Percentiles rank a stretch among this genome's conserved stretches.
Conservation (phyloP, 2,113 vertebrate species). For the Struthidea cinerea region DNA sequence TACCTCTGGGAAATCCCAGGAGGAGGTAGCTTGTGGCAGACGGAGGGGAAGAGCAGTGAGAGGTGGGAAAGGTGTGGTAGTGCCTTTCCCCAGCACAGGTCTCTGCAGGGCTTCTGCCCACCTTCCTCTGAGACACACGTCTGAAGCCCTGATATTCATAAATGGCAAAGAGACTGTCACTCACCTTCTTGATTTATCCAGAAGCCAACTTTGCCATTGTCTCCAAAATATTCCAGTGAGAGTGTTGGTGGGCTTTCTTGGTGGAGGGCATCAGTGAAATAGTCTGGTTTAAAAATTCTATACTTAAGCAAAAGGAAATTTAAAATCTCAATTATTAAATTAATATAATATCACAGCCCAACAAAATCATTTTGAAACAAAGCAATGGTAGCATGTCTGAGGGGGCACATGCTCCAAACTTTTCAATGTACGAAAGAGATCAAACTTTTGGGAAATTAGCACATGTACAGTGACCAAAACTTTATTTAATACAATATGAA, state of each 20-base stretch:
- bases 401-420: background rate
- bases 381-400: background rate
- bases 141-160: background rate
- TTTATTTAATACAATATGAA: background rate
- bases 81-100: background rate
- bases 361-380: background rate
- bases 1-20: background rate
- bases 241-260: background rate
- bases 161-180: background rate
- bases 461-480: background rate
- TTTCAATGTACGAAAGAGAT: background rate
- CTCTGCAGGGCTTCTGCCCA: background rate
- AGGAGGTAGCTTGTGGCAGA: background rate
- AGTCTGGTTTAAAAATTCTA: background rate
- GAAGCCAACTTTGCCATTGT: background rate
- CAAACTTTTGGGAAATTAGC: background rate
- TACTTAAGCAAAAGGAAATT: background rate
- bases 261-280: background rate
- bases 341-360: background rate
- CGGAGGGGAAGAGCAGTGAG: background rate
- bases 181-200: background rate
- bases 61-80: background rate
- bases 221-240: background rate
- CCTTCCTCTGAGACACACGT: background rate
- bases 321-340: background rate